These are phyloP conservation scores for Glaucidium brasilianum DNA, from an alignment of 2,113 vertebrate genomes.

Conservation along the genomic window DNA sequence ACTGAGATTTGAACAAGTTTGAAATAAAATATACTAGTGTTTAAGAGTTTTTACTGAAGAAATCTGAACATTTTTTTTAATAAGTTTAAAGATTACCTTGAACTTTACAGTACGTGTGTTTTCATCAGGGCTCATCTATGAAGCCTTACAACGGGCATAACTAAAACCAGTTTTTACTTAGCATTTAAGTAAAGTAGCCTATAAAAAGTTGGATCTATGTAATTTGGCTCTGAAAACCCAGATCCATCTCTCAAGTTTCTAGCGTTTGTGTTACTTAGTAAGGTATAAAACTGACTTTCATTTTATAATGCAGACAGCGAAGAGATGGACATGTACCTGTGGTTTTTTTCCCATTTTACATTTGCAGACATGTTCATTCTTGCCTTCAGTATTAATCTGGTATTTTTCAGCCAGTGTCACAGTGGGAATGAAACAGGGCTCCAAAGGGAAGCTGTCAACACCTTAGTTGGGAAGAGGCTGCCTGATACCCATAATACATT, in stretches of 20 bases:
- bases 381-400: background rate
- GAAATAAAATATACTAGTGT: background rate
- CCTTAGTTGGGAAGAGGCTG: background rate
- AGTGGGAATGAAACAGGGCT: background rate
- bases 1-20: background rate
- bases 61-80: background rate
- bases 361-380: background rate
- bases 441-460: background rate
- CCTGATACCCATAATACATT: background rate
- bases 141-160: background rate
- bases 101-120: background rate
- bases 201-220: background rate
- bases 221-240: background rate
- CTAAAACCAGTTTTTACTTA: background rate
- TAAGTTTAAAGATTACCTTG: background rate
- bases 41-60: background rate
- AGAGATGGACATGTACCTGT: background rate
- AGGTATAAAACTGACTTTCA: background rate
- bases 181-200: background rate
- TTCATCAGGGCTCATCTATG: background rate
- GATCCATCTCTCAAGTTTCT: background rate
- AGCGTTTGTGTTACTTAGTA: background rate
- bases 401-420: background rate
- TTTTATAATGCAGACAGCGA: background rate
- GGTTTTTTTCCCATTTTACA: background rate